Conservation (phyloP, 2,888 invertebrate species). For the Lasioglossum lativentre region DNA sequence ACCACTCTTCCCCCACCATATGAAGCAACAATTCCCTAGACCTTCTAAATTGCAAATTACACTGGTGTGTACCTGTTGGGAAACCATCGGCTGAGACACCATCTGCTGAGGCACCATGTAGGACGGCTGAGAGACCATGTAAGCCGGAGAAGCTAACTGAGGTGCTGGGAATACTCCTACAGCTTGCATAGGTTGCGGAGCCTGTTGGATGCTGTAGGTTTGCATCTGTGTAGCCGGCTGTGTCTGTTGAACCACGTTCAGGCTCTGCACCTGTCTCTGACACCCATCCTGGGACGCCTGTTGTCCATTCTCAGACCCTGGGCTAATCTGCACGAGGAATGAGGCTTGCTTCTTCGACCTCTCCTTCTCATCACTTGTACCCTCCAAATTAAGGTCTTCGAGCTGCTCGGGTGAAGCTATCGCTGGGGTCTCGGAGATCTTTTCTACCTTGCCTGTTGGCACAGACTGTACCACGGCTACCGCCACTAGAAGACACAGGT, state of each 20-base stretch:
- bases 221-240: background rate
- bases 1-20: background rate
- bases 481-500: slow-evolving; percentile 33
- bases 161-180: slow-evolving; percentile 15
- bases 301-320: slow-evolving; percentile 66
- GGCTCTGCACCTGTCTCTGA: background rate
- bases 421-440: slow-evolving; percentile 31
- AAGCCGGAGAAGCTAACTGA: background rate
- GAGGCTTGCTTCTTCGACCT: slow-evolving; percentile 82
- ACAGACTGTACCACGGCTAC: slow-evolving; percentile 48
- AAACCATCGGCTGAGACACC: background rate
- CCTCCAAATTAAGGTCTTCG: slow-evolving; percentile 42
- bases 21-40: background rate
- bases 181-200: slow-evolving; percentile 1
- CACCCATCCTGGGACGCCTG: background rate
- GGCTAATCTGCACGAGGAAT: slow-evolving; percentile 85
- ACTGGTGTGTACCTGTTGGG: background rate
- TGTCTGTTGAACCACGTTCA: slow-evolving; percentile 24
- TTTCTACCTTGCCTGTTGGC: slow-evolving; percentile 50
- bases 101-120: background rate
- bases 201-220: slow-evolving; percentile 24
- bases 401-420: background rate
- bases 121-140: background rate
- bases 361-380: slow-evolving; percentile 60
- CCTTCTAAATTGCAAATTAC: background rate